Conservation (phyloP, 2,888 invertebrate genomes). For the Mythimna albipuncta region DNA sequence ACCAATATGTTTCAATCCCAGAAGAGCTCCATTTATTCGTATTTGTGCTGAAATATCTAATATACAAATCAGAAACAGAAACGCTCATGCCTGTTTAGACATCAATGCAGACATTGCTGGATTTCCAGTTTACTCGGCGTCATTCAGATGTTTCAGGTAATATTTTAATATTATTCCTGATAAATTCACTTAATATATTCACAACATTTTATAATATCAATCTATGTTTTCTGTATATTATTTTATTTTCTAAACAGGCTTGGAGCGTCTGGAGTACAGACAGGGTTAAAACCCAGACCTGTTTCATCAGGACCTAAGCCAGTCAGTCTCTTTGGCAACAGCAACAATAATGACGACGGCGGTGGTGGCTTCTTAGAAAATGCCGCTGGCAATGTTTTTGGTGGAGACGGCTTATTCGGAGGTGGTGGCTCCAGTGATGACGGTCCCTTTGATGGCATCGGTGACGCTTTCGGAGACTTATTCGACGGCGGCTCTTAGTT, state of each 20-base stretch:
- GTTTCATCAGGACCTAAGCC: constrained; percentile 83
- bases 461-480: constrained; percentile 84
- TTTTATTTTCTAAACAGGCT: constrained; percentile 73
- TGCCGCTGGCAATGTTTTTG: constrained; percentile 74
- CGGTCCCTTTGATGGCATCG: constrained; percentile 83
- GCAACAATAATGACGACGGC: constrained; percentile 72
- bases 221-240: too few species aligned
- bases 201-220: too few species aligned
- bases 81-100: constrained; percentile 95
- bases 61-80: constrained; percentile 94
- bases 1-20: constrained; percentile 93
- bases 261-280: constrained; percentile 84
- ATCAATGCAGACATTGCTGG: constrained; percentile 93
- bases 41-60: constrained; percentile 95
- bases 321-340: constrained; percentile 82
- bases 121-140: constrained; percentile 90
- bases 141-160: constrained; percentile 89
- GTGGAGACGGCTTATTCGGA: constrained; percentile 67
- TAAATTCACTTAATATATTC: too few species aligned
- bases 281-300: constrained; percentile 87
- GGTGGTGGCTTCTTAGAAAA: constrained; percentile 76
- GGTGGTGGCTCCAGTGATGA: constrained; percentile 67
- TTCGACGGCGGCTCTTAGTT: constrained; percentile 72
- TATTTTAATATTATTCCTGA: constrained; percentile 9
- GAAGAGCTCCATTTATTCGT: constrained; percentile 92